Percentiles rank a stretch among this genome's conserved stretches.
These are phyloP conservation scores for Sebastes fasciatus DNA, from an alignment of 2,113 vertebrate species.

Conservation along the genomic window DNA sequence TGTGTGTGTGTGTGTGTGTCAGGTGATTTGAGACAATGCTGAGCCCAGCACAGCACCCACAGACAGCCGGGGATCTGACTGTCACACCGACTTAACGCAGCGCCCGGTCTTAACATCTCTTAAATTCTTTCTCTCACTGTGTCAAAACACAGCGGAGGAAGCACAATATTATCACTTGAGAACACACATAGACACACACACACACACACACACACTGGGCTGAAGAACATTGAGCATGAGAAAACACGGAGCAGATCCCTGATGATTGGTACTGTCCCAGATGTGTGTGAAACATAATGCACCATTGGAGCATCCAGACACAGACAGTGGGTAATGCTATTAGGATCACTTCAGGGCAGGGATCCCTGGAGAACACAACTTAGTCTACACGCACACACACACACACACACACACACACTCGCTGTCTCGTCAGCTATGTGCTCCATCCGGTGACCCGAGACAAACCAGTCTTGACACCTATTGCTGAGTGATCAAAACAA, in stretches of 20 bases:
- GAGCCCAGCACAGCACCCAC: slow-evolving; percentile 32
- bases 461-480: slow-evolving; percentile 54
- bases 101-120: slow-evolving; percentile 2
- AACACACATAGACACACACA: slow-evolving; percentile 14
- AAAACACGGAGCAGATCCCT: slow-evolving; percentile 35
- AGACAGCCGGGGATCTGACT: slow-evolving; percentile 43
- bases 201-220: background rate
- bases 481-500: slow-evolving; percentile 64
- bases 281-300: slow-evolving; percentile 42
- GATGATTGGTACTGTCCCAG: slow-evolving; percentile 32
- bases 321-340: slow-evolving; percentile 53
- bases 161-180: slow-evolving; percentile 31
- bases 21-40: slow-evolving; percentile 49
- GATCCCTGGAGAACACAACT: slow-evolving; percentile 37
- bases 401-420: slow-evolving; percentile 1
- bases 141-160: slow-evolving; percentile 38
- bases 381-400: slow-evolving; percentile 3
- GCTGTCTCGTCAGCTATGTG: slow-evolving; percentile 22
- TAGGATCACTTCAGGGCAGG: slow-evolving; percentile 32
- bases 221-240: slow-evolving; percentile 35
- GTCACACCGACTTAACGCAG: slow-evolving; percentile 50
- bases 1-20: slow-evolving; percentile 27
- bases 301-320: slow-evolving; percentile 40
- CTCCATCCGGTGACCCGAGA: slow-evolving; percentile 58
- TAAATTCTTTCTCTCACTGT: slow-evolving; percentile 24